phyloP scores from a whole-genome alignment of 2,888 invertebrate species.

The Hirtodrosophila cameraria region DNA sequence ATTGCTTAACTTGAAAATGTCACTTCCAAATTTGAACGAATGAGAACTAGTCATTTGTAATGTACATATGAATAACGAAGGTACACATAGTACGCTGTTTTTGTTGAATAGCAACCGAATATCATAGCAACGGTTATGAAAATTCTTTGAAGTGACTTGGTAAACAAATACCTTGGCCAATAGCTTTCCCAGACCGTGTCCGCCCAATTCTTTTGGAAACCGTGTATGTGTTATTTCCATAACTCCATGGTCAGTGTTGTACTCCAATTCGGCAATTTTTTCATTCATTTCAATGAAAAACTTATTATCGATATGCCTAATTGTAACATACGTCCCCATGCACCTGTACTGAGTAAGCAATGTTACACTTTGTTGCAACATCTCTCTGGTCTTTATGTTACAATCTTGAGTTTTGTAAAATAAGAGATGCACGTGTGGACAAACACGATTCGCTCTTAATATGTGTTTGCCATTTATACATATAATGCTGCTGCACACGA shows the following conservation, averaged over 20 bases:
- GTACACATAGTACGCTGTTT: not conserved
- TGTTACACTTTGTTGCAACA: not conserved
- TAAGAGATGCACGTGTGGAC: not conserved
- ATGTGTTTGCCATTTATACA: not conserved
- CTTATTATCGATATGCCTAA: not conserved
- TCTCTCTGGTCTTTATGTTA: not conserved
- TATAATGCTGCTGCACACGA: conserved; percentile 2
- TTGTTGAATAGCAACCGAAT: conserved; percentile 24
- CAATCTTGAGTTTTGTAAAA: not conserved
- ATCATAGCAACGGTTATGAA: conserved; percentile 29
- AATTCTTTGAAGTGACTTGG: not conserved
- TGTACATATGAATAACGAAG: too few species aligned
- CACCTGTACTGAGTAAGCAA: not conserved
- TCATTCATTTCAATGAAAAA: conserved; percentile 29
- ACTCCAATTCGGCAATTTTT: conserved; percentile 19
- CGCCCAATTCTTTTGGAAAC: conserved; percentile 30
- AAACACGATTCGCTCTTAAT: not conserved
- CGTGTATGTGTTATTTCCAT: conserved; percentile 36
- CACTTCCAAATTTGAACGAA: too few species aligned
- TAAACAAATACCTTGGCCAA: conserved; percentile 47
- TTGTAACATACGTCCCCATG: conserved; percentile 2
- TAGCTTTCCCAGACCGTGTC: conserved; percentile 42
- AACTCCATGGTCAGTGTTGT: conserved; percentile 18
- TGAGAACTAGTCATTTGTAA: too few species aligned
- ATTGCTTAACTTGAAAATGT: too few species aligned